These are phyloP conservation scores for Athalia circularis DNA, from an alignment of 2,888 invertebrate species.

Conservation along the genomic window DNA sequence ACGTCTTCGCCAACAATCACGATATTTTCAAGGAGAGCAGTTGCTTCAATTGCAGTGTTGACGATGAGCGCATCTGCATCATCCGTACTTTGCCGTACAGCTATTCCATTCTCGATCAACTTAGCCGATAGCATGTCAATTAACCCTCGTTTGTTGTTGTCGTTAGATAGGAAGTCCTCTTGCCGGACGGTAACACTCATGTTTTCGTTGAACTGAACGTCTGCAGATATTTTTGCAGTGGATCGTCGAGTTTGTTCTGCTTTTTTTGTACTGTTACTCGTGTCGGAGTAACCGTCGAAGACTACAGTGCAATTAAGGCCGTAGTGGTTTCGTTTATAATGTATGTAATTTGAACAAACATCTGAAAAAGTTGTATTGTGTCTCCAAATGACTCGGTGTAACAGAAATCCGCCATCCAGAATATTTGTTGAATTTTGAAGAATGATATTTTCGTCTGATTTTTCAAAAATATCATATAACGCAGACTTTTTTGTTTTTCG, in stretches of 20 bases:
- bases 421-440: conserved; percentile 29
- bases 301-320: conserved; percentile 46
- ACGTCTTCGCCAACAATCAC: no score
- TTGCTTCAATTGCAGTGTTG: no score
- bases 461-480: conserved; percentile 43
- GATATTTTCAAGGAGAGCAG: no score
- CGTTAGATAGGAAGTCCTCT: conserved; percentile 48
- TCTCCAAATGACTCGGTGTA: conserved; percentile 47
- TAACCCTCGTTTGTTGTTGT: conserved; percentile 40
- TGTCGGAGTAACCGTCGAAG: conserved; percentile 48
- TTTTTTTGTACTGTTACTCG: conserved; percentile 38
- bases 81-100: background rate
- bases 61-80: no score
- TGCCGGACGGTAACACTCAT: conserved; percentile 41
- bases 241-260: conserved; percentile 34
- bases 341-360: conserved; percentile 45
- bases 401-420: conserved; percentile 47
- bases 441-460: conserved; percentile 2
- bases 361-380: conserved; percentile 29
- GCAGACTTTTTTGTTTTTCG: conserved; percentile 36
- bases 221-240: conserved; percentile 27
- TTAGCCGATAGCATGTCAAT: conserved; percentile 35
- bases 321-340: conserved; percentile 45
- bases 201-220: conserved; percentile 43
- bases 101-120: background rate